Conservation (phyloP, 2,888 invertebrate genomes). For the Blastobasis lacticolella region DNA sequence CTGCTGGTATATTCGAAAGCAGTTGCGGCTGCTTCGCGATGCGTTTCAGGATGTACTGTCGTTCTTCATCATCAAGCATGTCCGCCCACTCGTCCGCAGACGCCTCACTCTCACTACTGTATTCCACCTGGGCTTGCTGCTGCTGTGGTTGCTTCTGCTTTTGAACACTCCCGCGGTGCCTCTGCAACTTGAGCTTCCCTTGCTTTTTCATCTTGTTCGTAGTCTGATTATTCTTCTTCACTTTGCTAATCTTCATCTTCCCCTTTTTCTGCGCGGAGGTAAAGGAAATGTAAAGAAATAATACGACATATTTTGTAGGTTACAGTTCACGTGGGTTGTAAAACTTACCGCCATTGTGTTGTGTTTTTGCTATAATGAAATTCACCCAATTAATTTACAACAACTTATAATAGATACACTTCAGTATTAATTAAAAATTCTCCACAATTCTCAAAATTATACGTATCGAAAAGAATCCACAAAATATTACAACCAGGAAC, state of each 20-base stretch:
- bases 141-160: slow-evolving; percentile 45
- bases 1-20: slow-evolving; percentile 51
- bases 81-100: slow-evolving; percentile 72
- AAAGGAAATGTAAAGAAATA: not conserved
- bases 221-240: slow-evolving; percentile 73
- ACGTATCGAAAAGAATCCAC: too few relatives aligned
- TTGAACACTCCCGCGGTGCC: slow-evolving; percentile 51
- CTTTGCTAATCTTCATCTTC: slow-evolving; percentile 68
- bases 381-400: too few relatives aligned
- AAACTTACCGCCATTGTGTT: too few relatives aligned
- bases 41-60: slow-evolving; percentile 62
- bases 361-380: too few relatives aligned
- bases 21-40: slow-evolving; percentile 56
- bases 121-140: slow-evolving; percentile 35
- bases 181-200: slow-evolving; percentile 65
- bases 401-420: too few relatives aligned
- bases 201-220: slow-evolving; percentile 73
- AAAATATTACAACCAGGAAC: too few relatives aligned
- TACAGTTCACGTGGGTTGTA: too few relatives aligned
- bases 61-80: slow-evolving; percentile 74
- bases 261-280: slow-evolving; percentile 60
- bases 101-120: slow-evolving; percentile 60
- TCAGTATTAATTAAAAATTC: too few relatives aligned
- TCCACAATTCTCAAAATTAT: too few relatives aligned
- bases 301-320: too few relatives aligned